Conservation (phyloP, 2,888 invertebrate genomes). For the Pemphredon lugubris region DNA sequence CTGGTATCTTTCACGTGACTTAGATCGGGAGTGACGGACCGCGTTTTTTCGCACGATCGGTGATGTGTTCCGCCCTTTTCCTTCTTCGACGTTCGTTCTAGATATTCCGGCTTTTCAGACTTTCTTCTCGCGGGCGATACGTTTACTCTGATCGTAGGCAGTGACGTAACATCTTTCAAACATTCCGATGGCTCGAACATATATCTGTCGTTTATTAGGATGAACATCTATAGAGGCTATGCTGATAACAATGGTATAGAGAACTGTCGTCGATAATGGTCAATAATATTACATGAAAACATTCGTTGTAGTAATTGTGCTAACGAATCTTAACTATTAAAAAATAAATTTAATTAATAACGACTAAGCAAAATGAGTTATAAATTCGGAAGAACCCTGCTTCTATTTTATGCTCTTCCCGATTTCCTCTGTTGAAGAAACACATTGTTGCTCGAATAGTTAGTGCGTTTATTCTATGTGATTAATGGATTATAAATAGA, state of each 20-base stretch:
- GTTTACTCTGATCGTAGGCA: slow-evolving; percentile 71
- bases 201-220: slow-evolving; percentile 58
- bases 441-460: no score
- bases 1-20: neutral
- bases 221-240: neutral
- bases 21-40: neutral
- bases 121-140: slow-evolving; percentile 65
- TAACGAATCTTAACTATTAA: no score
- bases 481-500: no score
- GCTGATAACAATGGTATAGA: neutral
- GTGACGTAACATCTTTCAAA: slow-evolving; percentile 49
- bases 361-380: no score
- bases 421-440: no score
- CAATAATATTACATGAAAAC: no score
- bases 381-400: no score
- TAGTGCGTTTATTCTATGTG: no score
- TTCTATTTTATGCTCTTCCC: no score
- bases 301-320: no score
- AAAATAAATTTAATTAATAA: no score
- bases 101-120: slow-evolving; percentile 10
- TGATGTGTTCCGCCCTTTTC: slow-evolving; percentile 9
- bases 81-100: slow-evolving; percentile 3
- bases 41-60: slow-evolving; percentile 6
- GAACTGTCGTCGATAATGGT: no score
- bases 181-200: slow-evolving; percentile 66